Conservation (phyloP, 2,113 vertebrate species). For the Helogale parvula region DNA sequence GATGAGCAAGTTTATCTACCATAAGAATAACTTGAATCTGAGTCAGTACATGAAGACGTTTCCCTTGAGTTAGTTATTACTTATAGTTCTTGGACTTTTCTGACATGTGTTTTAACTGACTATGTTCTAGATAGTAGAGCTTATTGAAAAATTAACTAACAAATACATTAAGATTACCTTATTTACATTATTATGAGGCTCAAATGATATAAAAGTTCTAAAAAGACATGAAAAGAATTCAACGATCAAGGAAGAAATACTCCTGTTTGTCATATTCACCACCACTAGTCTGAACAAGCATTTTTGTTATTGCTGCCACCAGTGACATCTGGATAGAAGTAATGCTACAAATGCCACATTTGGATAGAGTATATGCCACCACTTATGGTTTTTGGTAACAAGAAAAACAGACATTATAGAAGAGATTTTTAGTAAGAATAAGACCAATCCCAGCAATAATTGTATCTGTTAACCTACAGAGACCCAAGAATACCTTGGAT, state of each 20-base stretch:
- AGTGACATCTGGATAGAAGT: neutral
- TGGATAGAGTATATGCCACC: neutral
- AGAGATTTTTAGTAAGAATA: neutral
- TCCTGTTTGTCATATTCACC: neutral
- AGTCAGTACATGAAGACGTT: neutral
- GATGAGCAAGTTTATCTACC: neutral
- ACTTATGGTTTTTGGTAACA: neutral
- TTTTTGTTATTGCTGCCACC: neutral
- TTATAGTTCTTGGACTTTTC: neutral
- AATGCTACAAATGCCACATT: neutral
- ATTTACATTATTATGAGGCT: neutral
- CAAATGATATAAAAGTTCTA: neutral
- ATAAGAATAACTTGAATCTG: neutral
- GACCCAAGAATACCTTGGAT: neutral
- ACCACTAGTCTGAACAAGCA: neutral
- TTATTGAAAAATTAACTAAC: neutral
- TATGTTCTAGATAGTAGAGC: neutral
- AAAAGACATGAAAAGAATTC: slow-evolving; percentile 10
- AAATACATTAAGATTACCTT: neutral
- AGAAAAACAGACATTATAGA: neutral
- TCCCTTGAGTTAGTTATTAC: neutral
- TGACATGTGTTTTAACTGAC: neutral
- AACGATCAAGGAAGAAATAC: neutral
- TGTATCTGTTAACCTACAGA: neutral
- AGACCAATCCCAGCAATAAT: neutral